Base-by-base conservation (phyloP, 2,888 invertebrate species). In the Odontocolon sp. region DNA sequence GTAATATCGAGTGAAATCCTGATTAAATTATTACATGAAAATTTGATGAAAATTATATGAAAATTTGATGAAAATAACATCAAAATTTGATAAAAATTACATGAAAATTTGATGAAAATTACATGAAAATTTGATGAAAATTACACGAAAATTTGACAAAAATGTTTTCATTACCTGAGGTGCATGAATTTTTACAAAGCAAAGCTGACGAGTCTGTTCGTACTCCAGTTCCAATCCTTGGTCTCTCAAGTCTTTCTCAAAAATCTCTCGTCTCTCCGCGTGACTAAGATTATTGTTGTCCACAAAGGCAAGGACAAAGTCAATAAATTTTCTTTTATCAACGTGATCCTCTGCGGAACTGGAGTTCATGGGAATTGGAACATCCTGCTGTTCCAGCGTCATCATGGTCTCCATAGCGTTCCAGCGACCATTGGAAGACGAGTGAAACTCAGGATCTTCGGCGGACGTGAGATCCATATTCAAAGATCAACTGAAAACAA, bases 101-200 rank as follows among this genome's bases (percentile, higher is more conserved):
- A n/a, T n/a, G n/a, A n/a, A n/a, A n/a, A n/a, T n/a, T n/a, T n/a
- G n/a, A n/a, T n/a, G n/a, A n/a, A n/a, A n/a, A n/a, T n/a, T n/a
- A n/a, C n/a, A n/a, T n/a, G n/a, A n/a, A n/a, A n/a, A n/a, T n/a
- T n/a, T n/a, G n/a, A n/a, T n/a, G n/a, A n/a, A n/a, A n/a, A n/a
- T n/a, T n/a, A n/a, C n/a, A n/a, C n/a, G n/a, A n/a, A n/a, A n/a
- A n/a, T n/a, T n/a, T 57, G 9, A 36, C 36, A 36, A 36, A 36
- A 11, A 36, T 11, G 4, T 38, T 38, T 31, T 1, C 4, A 31
- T 45, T 83, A 87, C 87, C 81, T 91, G 91, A 0, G 96, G 94
- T 0, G 95, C 95, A 87, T 95, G 94, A 28, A 96, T 92, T 91
- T 96, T 96, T 5, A 94, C 92, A 87, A 95, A 96, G 86, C 93